Conservation (phyloP, 2,797 vertebrate genomes). For the Falco peregrinus region DNA sequence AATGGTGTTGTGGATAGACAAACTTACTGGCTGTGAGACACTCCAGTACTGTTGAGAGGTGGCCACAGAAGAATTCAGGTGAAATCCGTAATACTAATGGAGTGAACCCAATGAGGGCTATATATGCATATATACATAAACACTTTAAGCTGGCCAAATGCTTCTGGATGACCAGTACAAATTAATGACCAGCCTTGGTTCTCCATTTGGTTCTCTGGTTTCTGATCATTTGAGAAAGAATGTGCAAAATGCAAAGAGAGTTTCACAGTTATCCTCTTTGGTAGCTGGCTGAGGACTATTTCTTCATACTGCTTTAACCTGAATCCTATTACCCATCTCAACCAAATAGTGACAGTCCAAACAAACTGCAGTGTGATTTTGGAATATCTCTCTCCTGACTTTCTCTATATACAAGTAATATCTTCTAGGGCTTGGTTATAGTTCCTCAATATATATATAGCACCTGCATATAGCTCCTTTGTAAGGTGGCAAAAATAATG, state of each 20-base stretch:
- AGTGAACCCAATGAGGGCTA: not conserved
- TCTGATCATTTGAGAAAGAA: not conserved
- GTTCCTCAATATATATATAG: not conserved
- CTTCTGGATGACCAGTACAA: not conserved
- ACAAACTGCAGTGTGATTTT: not conserved
- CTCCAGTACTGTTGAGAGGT: not conserved
- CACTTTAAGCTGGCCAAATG: not conserved
- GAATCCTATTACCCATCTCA: not conserved
- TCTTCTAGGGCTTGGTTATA: not conserved
- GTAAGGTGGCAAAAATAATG: not conserved
- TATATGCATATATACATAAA: not conserved
- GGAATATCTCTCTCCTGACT: not conserved
- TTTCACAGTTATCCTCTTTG: not conserved
- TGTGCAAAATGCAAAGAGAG: not conserved
- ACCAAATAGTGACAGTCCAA: not conserved
- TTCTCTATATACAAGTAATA: not conserved
- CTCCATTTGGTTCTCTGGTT: not conserved
- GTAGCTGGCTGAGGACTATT: not conserved
- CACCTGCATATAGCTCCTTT: not conserved
- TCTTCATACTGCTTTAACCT: not conserved
- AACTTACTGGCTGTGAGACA: not conserved
- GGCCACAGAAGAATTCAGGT: not conserved
- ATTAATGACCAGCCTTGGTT: not conserved
- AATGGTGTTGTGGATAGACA: not conserved
- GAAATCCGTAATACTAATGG: not conserved